phyloP scores from a whole-genome alignment of 2,113 vertebrate species.

The Eretmochelys imbricata region DNA sequence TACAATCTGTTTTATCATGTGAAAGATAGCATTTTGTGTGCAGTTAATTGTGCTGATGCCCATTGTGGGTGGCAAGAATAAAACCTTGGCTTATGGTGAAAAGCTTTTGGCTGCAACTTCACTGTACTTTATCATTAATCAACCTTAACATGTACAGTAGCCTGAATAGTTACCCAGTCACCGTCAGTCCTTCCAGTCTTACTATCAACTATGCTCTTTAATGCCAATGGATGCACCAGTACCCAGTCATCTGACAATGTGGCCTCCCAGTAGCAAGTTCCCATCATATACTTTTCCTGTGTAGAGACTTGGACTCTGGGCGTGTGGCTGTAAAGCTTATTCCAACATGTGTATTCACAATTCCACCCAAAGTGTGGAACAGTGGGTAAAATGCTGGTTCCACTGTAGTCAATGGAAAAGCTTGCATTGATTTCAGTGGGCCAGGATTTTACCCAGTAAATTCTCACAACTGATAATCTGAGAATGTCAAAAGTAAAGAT shows the following conservation, averaged over 20 bases:
- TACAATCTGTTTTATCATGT: neutral
- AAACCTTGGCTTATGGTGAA: neutral
- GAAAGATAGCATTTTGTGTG: neutral
- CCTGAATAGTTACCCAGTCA: neutral
- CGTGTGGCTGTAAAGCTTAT: neutral
- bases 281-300: neutral
- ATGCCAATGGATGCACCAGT: conserved; percentile 29
- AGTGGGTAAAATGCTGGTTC: neutral
- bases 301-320: neutral
- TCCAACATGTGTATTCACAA: neutral
- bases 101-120: neutral
- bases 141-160: neutral
- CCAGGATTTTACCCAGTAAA: neutral
- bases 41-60: neutral
- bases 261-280: neutral
- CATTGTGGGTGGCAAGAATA: neutral
- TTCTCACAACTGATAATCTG: neutral
- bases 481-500: neutral
- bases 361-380: neutral
- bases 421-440: neutral
- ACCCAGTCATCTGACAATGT: neutral
- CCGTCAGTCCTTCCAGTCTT: neutral
- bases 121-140: neutral
- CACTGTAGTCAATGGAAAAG: accelerated
- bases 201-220: conserved; percentile 14